Evolutionary conservation across 2,797 vertebrate species (phyloP), one percentile per base, ranked within the genome.

Genomic region (Acropternis orthonyx): DNA sequence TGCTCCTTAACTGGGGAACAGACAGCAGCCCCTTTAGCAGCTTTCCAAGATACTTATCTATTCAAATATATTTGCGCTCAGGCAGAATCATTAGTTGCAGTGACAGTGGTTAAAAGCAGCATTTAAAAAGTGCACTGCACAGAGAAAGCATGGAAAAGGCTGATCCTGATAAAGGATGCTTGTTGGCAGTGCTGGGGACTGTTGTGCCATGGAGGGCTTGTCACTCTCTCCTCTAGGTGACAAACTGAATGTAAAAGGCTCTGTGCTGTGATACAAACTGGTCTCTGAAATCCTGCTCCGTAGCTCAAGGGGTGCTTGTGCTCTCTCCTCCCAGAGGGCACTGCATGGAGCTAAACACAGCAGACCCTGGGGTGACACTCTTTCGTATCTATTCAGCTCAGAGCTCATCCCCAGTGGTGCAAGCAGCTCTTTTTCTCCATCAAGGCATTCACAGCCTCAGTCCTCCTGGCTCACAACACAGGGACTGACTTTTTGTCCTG

Each of bases 41-140:
- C 84, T 80, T 84, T 94, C 78, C 39, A 28, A 96, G 96, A 94
- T 95, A 79, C 43, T 82, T 92, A 96, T 89, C 95, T 96, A 97
- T 95, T 96, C 81, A 96, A 95, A 96, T 85, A 92, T n/a, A 93
- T 34, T 66, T 44, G 67, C 72, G 95, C 74, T 92, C 18, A 77
- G 93, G 61, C 84, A 93, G 89, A 95, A 83, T 85, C 86, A 78
- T 89, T 89, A 94, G 84, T 30, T 63, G 88, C 81, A 91, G 66
- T 89, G 92, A 95, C 87, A 91, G 85, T 54, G 61, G 76, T 88
- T 95, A 95, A 93, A 91, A 92, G 88, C 39, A 87, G 46, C 72
- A 69, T 93, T 95, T 88, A 46, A 68, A 41, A 94, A 89, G 61
- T 30, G 58, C 75, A 63, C 62, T 89, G 92, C 43, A 65, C 23